Evolutionary conservation across 1,140 invertebrate species (phyloP), one percentile per base, ranked within the genome.

Genomic region (Sycobia sp.): DNA sequence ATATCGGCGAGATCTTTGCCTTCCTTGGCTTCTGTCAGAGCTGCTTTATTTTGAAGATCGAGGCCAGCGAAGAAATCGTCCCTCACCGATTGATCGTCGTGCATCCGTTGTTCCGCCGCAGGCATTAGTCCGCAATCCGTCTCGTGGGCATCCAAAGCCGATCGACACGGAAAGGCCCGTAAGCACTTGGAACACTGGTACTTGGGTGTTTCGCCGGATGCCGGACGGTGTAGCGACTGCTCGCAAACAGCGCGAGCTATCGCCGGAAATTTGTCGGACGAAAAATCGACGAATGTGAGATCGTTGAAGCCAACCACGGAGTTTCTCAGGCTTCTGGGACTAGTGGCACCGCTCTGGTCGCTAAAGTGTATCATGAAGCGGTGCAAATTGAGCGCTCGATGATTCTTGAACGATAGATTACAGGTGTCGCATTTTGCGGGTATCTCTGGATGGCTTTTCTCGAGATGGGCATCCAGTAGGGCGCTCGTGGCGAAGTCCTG

Each of bases 1-100:
- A 94, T 93, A 67, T 93, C 91, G n/a, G 91, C 91, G 49, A 93
- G 77, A 70, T 94, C 89, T 73, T 87, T 88, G 10, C 84, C 84
- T 50, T 85, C 80, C 41, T 73, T 70, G 0, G 70, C 77, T 27
- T 88, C 73, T 3, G 72, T 76, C 29, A 72, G 1, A 0, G 84
- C 75, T 0, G 86, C 82, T 50, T 87, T 88, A 71, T 90, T 89
- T 70, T 89, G 89, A 0, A 95, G 80, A 69, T 93, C 88, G 13
- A 95, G 81, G 27, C 90, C 86, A 1, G 89, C 89, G 65, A 95
- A 90, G 73, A 95, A 95, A 47, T 92, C 88, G 32, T 90, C 87
- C 43, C 91, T 84, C 14, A 83, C 79, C 2, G 87, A 84, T 13
- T 86, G 79, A 36, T 84, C 82, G 10, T 86, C 85, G 66, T 3